Percentiles rank a stretch among this genome's conserved stretches.
Evolutionary conservation across 2,113 vertebrate genomes (phyloP).

Genomic region (Bettongia penicillata): DNA sequence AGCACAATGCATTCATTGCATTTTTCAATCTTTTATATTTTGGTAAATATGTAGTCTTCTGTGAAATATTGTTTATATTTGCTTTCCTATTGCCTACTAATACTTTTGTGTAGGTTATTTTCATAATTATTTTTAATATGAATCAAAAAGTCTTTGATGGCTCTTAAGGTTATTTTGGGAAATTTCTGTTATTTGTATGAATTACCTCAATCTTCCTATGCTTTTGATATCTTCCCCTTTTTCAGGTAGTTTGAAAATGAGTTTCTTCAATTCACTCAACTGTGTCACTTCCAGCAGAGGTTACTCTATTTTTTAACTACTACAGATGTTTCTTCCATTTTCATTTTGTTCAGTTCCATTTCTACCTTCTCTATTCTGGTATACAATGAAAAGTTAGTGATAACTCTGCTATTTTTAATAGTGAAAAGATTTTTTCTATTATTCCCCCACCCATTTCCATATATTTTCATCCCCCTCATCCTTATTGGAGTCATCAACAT

Average conservation of each 20-base stretch:
- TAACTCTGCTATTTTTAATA: background rate
- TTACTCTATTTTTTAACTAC: background rate
- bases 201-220: background rate
- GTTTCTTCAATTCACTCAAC: background rate
- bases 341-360: background rate
- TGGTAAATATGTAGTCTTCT: background rate
- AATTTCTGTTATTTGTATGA: background rate
- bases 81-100: background rate
- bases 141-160: background rate
- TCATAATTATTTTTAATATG: background rate
- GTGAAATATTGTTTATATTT: no score
- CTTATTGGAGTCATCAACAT: background rate
- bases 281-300: background rate
- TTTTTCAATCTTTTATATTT: background rate
- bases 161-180: background rate
- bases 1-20: background rate
- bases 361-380: background rate
- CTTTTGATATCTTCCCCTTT: background rate
- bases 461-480: background rate
- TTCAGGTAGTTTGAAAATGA: background rate
- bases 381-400: background rate
- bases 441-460: background rate
- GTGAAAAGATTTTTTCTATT: background rate
- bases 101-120: background rate
- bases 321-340: background rate